phyloP scores from a whole-genome alignment of 2,888 invertebrate species.

The Geophilus truncorum region DNA sequence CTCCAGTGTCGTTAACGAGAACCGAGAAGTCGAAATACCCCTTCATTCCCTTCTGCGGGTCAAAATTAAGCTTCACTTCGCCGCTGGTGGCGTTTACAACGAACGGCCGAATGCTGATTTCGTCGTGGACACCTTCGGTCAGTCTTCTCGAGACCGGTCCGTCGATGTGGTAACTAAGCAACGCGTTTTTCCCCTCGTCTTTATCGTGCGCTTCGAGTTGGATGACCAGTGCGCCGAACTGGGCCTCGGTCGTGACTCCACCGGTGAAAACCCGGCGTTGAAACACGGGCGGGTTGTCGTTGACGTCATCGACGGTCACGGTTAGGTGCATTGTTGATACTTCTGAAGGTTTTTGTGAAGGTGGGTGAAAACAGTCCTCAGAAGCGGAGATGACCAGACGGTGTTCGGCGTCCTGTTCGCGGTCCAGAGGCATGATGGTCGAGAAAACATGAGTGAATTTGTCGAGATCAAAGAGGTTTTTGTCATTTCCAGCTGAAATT shows the following conservation, averaged over 20 bases:
- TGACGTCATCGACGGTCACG: conserved; percentile 72
- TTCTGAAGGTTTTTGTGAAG: conserved; percentile 53
- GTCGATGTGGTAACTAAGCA: conserved; percentile 52
- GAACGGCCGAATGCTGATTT: conserved; percentile 73
- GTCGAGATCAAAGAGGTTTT: conserved; percentile 65
- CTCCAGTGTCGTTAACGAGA: conserved; percentile 76
- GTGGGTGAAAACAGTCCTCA: conserved; percentile 68
- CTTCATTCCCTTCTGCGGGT: conserved; percentile 94
- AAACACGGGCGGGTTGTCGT: conserved; percentile 86
- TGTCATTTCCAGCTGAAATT: conserved; percentile 67
- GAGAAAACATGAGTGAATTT: conserved; percentile 64
- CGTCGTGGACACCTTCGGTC: conserved; percentile 72
- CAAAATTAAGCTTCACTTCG: conserved; percentile 81
- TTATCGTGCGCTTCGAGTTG: conserved; percentile 58
- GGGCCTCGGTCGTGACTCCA: conserved; percentile 87
- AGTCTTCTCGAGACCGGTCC: conserved; percentile 76
- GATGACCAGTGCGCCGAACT: conserved; percentile 85
- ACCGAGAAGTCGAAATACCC: conserved; percentile 93
- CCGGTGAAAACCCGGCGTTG: conserved; percentile 75
- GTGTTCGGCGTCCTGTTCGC: conserved; percentile 65
- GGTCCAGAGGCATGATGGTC: conserved; percentile 62
- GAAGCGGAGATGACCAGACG: conserved; percentile 70
- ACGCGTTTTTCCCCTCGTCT: conserved; percentile 46
- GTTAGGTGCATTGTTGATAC: conserved; percentile 60
- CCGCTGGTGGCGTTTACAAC: conserved; percentile 75